Base-by-base conservation (phyloP, 1,140 invertebrate species). In the Cryptotermes secundus region DNA sequence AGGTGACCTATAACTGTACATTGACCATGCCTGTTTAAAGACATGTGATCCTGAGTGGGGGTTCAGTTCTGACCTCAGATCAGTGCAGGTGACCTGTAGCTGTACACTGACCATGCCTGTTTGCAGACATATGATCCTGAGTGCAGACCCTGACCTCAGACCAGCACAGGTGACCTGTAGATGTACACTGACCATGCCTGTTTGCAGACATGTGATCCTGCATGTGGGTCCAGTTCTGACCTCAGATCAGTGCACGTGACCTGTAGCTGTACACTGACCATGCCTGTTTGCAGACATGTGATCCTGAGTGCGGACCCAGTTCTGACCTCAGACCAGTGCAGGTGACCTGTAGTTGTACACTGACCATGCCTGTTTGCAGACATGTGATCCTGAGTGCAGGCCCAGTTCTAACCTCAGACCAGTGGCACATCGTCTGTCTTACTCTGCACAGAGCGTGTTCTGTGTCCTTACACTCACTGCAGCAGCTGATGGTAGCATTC, bases 401-500 rank as follows among this genome's bases (percentile, higher is more conserved):
- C n/a, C 94, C 95, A 86, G 90, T 95, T 22, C 91, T 98, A 80
- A 96, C 95, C 6, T 90, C 94, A 34, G 92, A 94, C 35, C 95
- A 97, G 90, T 98, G 97, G 97, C 93, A 95, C 88, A 94, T 97
- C 22, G 93, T 95, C 80, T 95, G 95, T 81, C 92, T 93, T 31
- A 94, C 94, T 53, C 92, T 98, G 80, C 95, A 96, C 87, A 92
- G 94, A 86, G 96, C 96, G 34, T 95, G 95, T 86, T 94, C 95
- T 19, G 94, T 97, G 26, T 97, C 96, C 34, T 92, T 97, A 19
- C 94, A 95, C 83, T 95, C 96, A 49, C 88, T 98, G 34, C 94
- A 96, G 81, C 96, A 97, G 90, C 89, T 99, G 34, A 97, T 96
- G 45, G 93, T 95, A 87, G 96, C 96, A 9, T 98, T 98, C 88